Percentiles rank a stretch among this genome's conserved stretches.
These are phyloP conservation scores for Chanos chanos DNA, from an alignment of 2,797 vertebrate species.

Conservation along the genomic window DNA sequence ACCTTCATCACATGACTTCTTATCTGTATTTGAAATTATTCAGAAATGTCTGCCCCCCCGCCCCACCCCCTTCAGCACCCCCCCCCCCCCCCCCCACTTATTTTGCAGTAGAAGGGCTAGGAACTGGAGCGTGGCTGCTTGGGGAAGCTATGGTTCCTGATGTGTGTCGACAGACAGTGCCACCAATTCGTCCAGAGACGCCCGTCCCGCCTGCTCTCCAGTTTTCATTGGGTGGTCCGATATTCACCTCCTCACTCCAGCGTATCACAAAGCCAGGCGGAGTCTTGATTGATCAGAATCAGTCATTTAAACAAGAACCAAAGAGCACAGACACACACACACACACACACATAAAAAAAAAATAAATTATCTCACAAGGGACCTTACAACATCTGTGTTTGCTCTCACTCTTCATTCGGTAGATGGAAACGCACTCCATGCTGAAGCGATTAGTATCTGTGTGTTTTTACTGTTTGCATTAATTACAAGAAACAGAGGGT, in stretches of 20 bases:
- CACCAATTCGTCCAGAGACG: constrained; percentile 9
- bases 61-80: too few species aligned
- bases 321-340: background rate
- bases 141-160: constrained; percentile 32
- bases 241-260: constrained; percentile 4
- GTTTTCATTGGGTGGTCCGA: constrained; percentile 17
- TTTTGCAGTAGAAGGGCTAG: constrained; percentile 34
- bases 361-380: constrained; percentile 22
- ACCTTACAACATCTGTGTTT: constrained; percentile 35
- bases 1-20: constrained; percentile 42
- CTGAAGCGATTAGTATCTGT: constrained; percentile 36
- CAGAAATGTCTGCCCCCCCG: constrained; percentile 42
- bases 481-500: constrained; percentile 23
- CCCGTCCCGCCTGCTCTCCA: constrained; percentile 21
- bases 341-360: constrained; percentile 4
- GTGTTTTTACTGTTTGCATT: constrained; percentile 35
- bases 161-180: constrained; percentile 18
- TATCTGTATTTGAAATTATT: constrained; percentile 50
- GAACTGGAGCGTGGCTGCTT: constrained; percentile 38
- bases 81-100: too few species aligned
- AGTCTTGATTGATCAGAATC: constrained; percentile 21
- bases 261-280: background rate
- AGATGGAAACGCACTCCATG: background rate
- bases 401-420: constrained; percentile 18
- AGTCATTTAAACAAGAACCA: constrained; percentile 20